Evolutionary conservation across 2,797 vertebrate genomes (phyloP).

Genomic region (Hafferia zeledoni): DNA sequence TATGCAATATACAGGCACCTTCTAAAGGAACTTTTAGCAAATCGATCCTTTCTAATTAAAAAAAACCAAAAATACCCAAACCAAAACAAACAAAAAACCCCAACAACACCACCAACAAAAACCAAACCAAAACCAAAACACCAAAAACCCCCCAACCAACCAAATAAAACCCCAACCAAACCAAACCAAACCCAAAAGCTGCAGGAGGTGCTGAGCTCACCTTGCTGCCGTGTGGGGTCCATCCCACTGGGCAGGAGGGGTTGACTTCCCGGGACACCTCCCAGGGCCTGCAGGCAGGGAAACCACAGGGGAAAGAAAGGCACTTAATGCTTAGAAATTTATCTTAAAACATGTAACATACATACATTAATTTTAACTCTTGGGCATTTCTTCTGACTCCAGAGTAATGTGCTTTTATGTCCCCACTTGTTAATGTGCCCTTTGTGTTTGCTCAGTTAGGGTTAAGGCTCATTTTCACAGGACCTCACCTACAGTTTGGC

Average conservation of each 20-base stretch:
- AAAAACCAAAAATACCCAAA: not conserved
- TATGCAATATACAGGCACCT: not conserved
- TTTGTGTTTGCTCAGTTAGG: not conserved
- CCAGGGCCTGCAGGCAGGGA: constrained; percentile 84
- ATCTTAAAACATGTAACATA: not conserved
- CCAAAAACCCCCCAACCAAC: too few species aligned
- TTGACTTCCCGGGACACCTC: constrained; percentile 92
- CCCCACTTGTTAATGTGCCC: not conserved
- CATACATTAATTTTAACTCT: not conserved
- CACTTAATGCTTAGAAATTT: not conserved
- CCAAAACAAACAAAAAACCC: too few species aligned
- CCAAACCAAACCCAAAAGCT: too few species aligned
- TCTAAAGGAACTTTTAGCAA: not conserved
- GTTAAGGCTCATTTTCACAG: not conserved
- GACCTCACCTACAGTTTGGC: not conserved
- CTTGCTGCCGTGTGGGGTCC: constrained; percentile 96
- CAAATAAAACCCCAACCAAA: too few species aligned
- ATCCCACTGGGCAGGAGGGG: constrained; percentile 93
- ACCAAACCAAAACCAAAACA: too few species aligned
- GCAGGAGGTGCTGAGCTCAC: constrained; percentile 64
- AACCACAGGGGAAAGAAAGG: not conserved
- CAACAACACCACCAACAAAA: too few species aligned
- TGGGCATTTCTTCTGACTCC: not conserved
- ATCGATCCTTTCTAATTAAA: not conserved
- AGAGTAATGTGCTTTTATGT: not conserved